Evolutionary conservation across 2,888 invertebrate genomes (phyloP), one percentile per base, ranked within the genome.

Genomic region (Leptinotarsa juncta): DNA sequence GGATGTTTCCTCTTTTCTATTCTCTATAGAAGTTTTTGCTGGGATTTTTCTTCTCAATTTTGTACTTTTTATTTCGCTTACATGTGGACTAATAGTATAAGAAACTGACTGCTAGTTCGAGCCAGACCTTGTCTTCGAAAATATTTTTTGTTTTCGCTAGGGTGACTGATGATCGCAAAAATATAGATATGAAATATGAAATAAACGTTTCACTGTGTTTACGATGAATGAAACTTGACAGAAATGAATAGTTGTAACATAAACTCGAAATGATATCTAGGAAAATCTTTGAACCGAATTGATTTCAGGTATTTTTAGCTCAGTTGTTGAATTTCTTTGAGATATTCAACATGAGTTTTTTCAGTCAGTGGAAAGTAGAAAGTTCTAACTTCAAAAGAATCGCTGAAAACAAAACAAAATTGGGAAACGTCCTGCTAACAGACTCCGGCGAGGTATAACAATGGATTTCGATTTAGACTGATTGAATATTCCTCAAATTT

Each of bases 181-280:
- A 57, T 57, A 20, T 14, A 15, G 57, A 23, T 23, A 23, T 57
- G 57, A 26, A 57, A 57, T 57, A 57, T 57, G 57, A 57, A 57
- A 57, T 42, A 3, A 42, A 12, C 10, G 10, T 42, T 42, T 42
- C 42, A 10, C 0, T 42, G 42, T 42, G 1, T 42, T 42, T 42
- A 3, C 42, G 42, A 42, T 42, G 5, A 32, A n/a, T 18, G 5
- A n/a, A 53, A 53, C 4, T 53, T 26, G 32, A 32, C 32, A 32
- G 32, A 32, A 32, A 32, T 32, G 2, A 32, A 32, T 32, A 32
- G 53, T 53, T 18, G 2, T 32, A 10, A 32, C 32, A 32, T 32
- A 10, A 32, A 32, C 32, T 0, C 10, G 32, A 32, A 32, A 10
- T 32, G 32, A 10, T 32, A 7, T 32, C 26, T 32, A 32, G 10